Percentiles rank a stretch among this genome's conserved stretches.
These are phyloP conservation scores for Protodeltote pygarga DNA, from an alignment of 2,888 invertebrate genomes.

Conservation along the genomic window DNA sequence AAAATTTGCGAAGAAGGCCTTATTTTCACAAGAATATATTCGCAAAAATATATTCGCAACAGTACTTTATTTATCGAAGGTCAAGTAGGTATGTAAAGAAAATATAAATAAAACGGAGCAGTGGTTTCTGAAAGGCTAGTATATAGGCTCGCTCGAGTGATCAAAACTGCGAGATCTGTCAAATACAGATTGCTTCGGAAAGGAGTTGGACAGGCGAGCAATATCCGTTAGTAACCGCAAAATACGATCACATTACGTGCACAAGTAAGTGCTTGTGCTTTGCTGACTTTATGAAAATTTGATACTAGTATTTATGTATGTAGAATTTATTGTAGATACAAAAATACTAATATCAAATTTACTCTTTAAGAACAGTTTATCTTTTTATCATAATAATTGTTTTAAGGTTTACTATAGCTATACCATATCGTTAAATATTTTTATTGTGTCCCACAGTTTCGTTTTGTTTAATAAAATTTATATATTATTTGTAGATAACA, in stretches of 20 bases:
- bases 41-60: conserved; percentile 15
- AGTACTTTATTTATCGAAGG: conserved; percentile 21
- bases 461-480: too few species aligned
- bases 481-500: too few species aligned
- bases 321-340: too few species aligned
- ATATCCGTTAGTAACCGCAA: conserved; percentile 63
- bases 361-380: too few species aligned
- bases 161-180: conserved; percentile 74
- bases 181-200: conserved; percentile 73
- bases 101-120: conserved; percentile 56
- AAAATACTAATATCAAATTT: too few species aligned
- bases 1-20: too few species aligned
- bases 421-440: too few species aligned
- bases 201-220: conserved; percentile 64
- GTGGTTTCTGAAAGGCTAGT: conserved; percentile 55
- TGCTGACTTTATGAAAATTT: conserved; percentile 27
- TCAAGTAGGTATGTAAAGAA: conserved; percentile 37
- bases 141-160: conserved; percentile 64
- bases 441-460: too few species aligned
- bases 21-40: conserved; percentile 10
- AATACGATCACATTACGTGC: conserved; percentile 53
- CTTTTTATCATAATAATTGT: too few species aligned
- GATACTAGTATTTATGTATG: too few species aligned
- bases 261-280: conserved; percentile 35
- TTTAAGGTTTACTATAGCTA: too few species aligned